Evolutionary conservation across 2,888 invertebrate species (phyloP).

Genomic region (Hirtodrosophila cameraria): DNA sequence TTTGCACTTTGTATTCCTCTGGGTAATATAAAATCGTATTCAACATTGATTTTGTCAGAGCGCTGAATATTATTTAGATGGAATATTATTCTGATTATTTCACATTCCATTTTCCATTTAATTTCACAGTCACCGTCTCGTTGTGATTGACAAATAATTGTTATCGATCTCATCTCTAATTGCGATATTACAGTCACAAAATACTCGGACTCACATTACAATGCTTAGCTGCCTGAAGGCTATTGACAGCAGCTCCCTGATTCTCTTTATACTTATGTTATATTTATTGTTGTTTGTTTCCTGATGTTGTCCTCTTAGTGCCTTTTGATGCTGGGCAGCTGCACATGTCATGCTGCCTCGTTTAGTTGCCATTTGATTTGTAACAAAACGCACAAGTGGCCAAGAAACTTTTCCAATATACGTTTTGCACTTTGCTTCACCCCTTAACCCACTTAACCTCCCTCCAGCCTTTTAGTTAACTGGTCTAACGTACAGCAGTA

Average conservation of each 20-base stretch:
- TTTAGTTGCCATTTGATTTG: constrained; percentile 59
- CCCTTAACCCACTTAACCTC: neutral
- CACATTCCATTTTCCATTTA: too few relatives aligned
- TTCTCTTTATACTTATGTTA: neutral
- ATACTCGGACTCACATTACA: too few relatives aligned
- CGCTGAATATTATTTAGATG: too few relatives aligned
- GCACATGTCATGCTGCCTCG: constrained; percentile 36
- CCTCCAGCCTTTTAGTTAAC: neutral
- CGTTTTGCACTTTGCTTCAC: neutral
- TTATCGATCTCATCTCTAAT: too few relatives aligned
- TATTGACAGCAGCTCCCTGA: neutral
- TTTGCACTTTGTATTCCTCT: too few relatives aligned
- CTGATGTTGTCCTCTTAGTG: neutral
- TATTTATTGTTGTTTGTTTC: neutral
- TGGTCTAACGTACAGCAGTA: neutral
- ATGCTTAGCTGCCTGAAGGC: constrained; percentile 3
- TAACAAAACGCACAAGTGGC: constrained; percentile 52
- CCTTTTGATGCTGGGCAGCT: constrained; percentile 12
- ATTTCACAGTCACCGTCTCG: too few relatives aligned
- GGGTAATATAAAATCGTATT: too few relatives aligned
- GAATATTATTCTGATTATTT: too few relatives aligned
- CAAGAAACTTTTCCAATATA: constrained; percentile 65
- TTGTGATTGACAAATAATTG: too few relatives aligned
- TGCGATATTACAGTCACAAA: too few relatives aligned
- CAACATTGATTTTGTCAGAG: too few relatives aligned